Percentiles rank a stretch among this genome's conserved stretches.
Conservation (phyloP, 2,113 vertebrate genomes). For the Microcebus griseorufus region DNA sequence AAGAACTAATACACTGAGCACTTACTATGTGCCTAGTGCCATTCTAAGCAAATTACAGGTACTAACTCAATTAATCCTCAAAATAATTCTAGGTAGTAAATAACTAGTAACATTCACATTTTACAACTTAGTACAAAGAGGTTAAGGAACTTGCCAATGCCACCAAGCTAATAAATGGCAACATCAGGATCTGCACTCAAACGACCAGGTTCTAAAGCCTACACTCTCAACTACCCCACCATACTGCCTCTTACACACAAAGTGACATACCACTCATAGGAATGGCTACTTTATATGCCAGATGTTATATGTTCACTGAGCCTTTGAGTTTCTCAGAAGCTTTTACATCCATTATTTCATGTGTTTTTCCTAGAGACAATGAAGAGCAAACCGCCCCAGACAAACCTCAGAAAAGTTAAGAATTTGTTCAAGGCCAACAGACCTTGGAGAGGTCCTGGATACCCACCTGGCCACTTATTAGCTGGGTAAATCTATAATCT, state of each 20-base stretch:
- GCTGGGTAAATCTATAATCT: background rate
- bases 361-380: background rate
- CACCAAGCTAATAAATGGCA: background rate
- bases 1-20: background rate
- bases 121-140: background rate
- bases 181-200: background rate
- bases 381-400: background rate
- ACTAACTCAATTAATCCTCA: background rate
- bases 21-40: background rate
- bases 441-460: background rate
- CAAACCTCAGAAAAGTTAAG: background rate
- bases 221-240: background rate
- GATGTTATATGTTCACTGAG: background rate
- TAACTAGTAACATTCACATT: background rate
- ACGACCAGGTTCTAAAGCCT: background rate
- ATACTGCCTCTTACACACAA: background rate
- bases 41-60: background rate
- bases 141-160: background rate
- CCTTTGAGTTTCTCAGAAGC: background rate
- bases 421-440: constrained; percentile 33
- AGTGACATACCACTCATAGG: background rate
- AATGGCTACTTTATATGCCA: background rate
- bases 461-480: background rate
- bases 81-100: background rate
- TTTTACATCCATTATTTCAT: background rate